These are phyloP conservation scores for Pristionchus maxplancki DNA, from an alignment of 2,888 invertebrate species.

Conservation along the genomic window DNA sequence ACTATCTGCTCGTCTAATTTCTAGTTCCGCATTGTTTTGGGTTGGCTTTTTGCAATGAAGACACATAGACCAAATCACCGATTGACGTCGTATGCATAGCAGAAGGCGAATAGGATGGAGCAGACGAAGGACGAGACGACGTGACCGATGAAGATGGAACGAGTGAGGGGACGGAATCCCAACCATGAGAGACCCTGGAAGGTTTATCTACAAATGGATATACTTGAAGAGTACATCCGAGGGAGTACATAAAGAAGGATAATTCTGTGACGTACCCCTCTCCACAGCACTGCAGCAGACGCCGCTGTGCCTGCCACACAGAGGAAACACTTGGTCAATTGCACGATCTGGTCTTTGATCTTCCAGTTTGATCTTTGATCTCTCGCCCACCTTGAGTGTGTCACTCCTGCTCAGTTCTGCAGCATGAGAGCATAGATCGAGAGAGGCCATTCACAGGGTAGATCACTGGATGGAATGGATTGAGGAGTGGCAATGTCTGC, in stretches of 20 bases:
- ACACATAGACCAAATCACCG: background rate
- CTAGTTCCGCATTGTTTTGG: background rate
- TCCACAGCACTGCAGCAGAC: background rate
- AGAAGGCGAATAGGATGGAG: conserved; percentile 12
- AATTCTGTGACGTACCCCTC: background rate
- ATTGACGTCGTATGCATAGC: conserved; percentile 34
- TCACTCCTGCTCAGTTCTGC: background rate
- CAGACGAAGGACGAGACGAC: background rate
- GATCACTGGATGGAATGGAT: background rate
- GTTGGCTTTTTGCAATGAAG: background rate
- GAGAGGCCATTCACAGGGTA: background rate
- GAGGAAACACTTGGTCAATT: background rate
- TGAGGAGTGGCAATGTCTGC: background rate
- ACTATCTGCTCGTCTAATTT: background rate
- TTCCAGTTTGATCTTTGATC: background rate
- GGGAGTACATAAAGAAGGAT: too few relatives aligned
- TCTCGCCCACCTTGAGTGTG: conserved; percentile 10
- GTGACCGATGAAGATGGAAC: background rate
- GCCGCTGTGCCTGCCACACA: background rate
- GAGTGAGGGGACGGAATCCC: conserved; percentile 15
- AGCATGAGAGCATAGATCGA: background rate
- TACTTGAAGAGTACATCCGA: background rate
- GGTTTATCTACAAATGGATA: background rate
- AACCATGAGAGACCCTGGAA: conserved; percentile 27
- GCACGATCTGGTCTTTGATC: background rate